A percentile compares a stretch with the other conserved stretches of the same genome.
These are phyloP conservation scores for Crotalus helleri DNA, from an alignment of 2,113 vertebrate genomes.

Conservation along the genomic window DNA sequence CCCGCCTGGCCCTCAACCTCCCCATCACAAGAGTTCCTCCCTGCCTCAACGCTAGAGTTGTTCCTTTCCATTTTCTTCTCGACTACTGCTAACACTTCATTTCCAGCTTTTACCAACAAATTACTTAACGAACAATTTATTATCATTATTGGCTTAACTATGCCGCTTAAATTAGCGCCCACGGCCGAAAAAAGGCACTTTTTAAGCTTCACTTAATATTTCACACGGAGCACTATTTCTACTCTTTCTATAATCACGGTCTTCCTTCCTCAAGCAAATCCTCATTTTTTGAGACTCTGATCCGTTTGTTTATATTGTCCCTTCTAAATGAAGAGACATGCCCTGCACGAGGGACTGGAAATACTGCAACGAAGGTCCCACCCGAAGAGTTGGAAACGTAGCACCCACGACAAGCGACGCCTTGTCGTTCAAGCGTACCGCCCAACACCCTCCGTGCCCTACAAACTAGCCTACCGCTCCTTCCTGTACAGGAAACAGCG, in stretches of 20 bases:
- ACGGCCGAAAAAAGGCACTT: neutral
- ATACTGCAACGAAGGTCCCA: neutral
- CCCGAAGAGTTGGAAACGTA: neutral
- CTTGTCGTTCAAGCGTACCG: neutral
- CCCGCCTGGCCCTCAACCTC: neutral
- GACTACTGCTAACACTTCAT: neutral
- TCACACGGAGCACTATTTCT: neutral
- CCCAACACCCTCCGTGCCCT: neutral
- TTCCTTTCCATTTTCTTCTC: neutral
- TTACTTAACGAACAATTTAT: neutral
- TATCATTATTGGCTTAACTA: neutral
- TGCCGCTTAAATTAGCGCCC: neutral
- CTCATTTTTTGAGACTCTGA: neutral
- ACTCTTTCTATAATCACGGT: neutral
- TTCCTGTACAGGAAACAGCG: neutral
- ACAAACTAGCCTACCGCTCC: neutral
- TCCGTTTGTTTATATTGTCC: neutral
- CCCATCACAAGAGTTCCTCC: too few relatives aligned
- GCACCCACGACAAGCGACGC: neutral
- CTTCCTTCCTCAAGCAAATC: neutral
- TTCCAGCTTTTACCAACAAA: neutral
- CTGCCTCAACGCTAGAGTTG: neutral
- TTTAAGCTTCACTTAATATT: neutral
- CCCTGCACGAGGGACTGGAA: neutral
- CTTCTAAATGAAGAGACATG: neutral